Evolutionary conservation across 2,113 vertebrate species (phyloP).

Genomic region (Chascanopsetta lugubris): DNA sequence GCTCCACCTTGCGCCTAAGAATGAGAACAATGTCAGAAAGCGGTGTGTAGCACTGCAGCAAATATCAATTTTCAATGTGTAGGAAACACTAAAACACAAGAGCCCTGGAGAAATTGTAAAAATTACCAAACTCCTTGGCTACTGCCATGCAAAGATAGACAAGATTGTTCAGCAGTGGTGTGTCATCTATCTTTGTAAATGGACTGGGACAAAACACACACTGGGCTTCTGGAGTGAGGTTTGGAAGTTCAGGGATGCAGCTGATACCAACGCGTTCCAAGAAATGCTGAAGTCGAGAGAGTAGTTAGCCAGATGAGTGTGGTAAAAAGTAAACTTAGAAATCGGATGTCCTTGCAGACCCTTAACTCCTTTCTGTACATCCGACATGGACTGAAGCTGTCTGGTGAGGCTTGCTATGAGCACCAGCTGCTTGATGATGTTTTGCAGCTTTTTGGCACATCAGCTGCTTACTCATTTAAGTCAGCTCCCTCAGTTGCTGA

Average conservation of each 20-base stretch:
- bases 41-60: slow-evolving; percentile 3
- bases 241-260: slow-evolving; percentile 34
- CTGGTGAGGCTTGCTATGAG: no score
- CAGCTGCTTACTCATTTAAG: no score
- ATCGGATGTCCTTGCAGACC: slow-evolving; percentile 26
- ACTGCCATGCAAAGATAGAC: background rate
- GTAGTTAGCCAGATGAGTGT: slow-evolving; percentile 35
- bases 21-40: background rate
- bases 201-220: slow-evolving; percentile 18
- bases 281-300: no score
- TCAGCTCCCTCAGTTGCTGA: no score
- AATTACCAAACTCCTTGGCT: background rate
- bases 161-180: slow-evolving; percentile 2
- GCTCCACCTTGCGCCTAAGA: no score
- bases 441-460: no score
- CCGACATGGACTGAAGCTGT: no score
- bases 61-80: slow-evolving; percentile 20
- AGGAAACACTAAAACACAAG: slow-evolving; percentile 22
- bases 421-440: no score
- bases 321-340: slow-evolving; percentile 27
- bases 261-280: no score
- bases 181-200: background rate
- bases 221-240: slow-evolving; percentile 21
- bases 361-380: slow-evolving; percentile 17
- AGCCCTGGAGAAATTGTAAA: background rate